Base-by-base conservation (phyloP, 2,888 invertebrate genomes). In the Meganola albula region DNA sequence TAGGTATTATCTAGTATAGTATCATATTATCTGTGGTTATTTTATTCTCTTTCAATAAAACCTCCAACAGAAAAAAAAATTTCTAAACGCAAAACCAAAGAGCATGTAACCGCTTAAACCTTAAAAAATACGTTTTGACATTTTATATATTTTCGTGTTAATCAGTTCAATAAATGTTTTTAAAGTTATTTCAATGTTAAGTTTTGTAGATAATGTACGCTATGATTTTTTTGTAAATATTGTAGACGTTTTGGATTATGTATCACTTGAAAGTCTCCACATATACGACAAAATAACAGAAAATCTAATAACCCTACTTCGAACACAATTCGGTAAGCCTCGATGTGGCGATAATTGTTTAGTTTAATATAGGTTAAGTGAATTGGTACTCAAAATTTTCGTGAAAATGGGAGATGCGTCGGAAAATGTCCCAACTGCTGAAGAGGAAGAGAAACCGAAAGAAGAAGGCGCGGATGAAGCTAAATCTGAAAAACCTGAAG, bases 211-310 rank as follows among this genome's bases (percentile, higher is more conserved):
- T 36, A 62, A 61, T 53, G 55, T 73, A 41, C 63, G 68, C 12
- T 53, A 65, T 50, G 66, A 69, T 30, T 50, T 79, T 38, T 58
- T 71, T 50, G 48, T 55, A 34, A 69, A 75, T 41, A 59, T 79
- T 51, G 63, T 78, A 45, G 48, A 63, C 38, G 43, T 80, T 41
- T 61, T 82, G 27, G 78, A 80, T 59, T 54, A 48, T 12, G 44
- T 82, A 53, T 73, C 75, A 4, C 25, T 64, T 6, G 60, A 59
- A 48, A 78, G 74, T 44, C 58, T 71, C 13, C 53, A 41, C 40
- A 52, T 80, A 22, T 79, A 76, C 68, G 72, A 75, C 40, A 73
- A 63, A 63, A 77, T 82, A 43, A 80, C 78, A 5, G 71, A 64
- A 37, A 78, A 77, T 46, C 53, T 82, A 40, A 77, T 72, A 20